Percentiles rank a stretch among this genome's conserved stretches.
These are phyloP conservation scores for Otolemur garnettii DNA, from an alignment of 2,113 vertebrate species.

Conservation along the genomic window DNA sequence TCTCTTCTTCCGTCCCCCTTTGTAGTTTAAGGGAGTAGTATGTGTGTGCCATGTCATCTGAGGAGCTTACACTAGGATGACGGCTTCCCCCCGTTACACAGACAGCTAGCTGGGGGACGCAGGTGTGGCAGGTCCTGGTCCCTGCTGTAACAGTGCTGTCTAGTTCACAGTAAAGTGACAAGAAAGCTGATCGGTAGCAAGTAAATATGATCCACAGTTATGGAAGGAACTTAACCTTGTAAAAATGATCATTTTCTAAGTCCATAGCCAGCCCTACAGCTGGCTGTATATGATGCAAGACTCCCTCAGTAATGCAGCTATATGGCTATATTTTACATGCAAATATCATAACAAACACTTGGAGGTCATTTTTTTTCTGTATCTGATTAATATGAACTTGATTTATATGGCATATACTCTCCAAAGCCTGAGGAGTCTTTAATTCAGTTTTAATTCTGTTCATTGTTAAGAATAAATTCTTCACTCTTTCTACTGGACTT, in stretches of 20 bases:
- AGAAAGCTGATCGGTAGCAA: background rate
- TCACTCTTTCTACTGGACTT: background rate
- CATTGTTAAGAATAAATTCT: background rate
- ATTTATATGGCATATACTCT: background rate
- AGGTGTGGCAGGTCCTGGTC: background rate
- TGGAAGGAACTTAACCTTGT: background rate
- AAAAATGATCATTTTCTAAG: constrained; percentile 37
- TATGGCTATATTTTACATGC: constrained; percentile 27
- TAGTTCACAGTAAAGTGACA: background rate
- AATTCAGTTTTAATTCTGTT: background rate
- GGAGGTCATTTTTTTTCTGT: constrained; percentile 56
- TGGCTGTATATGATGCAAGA: background rate
- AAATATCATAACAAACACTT: constrained; percentile 29
- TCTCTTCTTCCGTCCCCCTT: background rate
- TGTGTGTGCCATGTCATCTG: background rate
- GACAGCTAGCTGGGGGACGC: background rate
- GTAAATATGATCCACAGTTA: background rate
- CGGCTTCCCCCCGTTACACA: background rate
- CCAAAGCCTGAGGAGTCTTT: background rate
- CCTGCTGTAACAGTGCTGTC: background rate
- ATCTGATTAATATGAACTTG: background rate
- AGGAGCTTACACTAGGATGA: background rate
- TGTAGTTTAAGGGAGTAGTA: background rate
- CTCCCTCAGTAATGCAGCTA: constrained; percentile 40
- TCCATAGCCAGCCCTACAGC: background rate